phyloP scores from a whole-genome alignment of 2,113 vertebrate species.

The Grantiella picta region DNA sequence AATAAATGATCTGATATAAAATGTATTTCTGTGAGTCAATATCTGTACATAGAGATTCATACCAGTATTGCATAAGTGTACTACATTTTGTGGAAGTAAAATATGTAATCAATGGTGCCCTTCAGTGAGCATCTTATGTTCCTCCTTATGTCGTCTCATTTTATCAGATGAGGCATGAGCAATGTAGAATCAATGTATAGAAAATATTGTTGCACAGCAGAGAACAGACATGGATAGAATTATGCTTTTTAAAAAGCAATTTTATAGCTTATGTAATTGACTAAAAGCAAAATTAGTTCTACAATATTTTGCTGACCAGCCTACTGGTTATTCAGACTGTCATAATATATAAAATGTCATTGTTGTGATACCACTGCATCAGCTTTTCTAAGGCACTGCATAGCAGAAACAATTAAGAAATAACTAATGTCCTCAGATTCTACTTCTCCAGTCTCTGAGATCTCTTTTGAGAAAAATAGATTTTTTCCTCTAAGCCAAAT shows the following conservation, averaged over 20 bases:
- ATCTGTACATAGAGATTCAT: not conserved
- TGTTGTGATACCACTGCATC: constrained; percentile 26
- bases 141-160: not conserved
- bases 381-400: constrained; percentile 44
- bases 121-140: not conserved
- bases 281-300: constrained; percentile 25
- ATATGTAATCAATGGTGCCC: not conserved
- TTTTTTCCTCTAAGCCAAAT: not conserved
- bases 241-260: constrained; percentile 6
- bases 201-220: constrained; percentile 13
- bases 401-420: constrained; percentile 62
- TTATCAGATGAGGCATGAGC: not conserved
- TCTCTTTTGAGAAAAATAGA: constrained; percentile 38
- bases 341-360: constrained; percentile 54
- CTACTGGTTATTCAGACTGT: constrained; percentile 33
- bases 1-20: not conserved
- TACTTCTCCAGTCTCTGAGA: not conserved
- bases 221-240: constrained; percentile 12
- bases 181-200: not conserved
- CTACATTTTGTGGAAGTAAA: constrained; percentile 32
- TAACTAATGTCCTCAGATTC: constrained; percentile 24
- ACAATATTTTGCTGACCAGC: constrained; percentile 47
- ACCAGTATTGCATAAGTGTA: not conserved
- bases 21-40: not conserved
- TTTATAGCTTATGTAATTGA: constrained; percentile 4